Evolutionary conservation across 1,140 invertebrate species (phyloP).

Genomic region (Drosophila cardini): DNA sequence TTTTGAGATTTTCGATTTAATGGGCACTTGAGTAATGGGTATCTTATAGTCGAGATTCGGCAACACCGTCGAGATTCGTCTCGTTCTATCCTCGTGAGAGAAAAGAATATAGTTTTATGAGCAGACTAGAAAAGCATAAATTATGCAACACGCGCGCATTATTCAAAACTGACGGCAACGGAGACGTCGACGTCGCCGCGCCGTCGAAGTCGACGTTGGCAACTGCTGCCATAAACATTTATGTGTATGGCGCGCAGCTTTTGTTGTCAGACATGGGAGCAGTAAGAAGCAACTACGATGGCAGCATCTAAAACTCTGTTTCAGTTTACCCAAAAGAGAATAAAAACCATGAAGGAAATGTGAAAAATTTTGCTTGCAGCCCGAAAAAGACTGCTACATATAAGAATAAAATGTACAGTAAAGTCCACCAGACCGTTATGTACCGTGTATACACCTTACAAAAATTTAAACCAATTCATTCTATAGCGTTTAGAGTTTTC

Average conservation of each 20-base stretch:
- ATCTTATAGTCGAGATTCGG: no score
- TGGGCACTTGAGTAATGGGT: no score
- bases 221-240: constrained; percentile 76
- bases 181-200: constrained; percentile 45
- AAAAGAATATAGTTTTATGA: constrained; percentile 46
- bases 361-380: constrained; percentile 37
- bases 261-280: constrained; percentile 61
- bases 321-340: constrained; percentile 10
- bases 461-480: no score
- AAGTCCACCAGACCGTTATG: no score
- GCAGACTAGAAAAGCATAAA: constrained; percentile 65
- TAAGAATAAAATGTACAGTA: not conserved
- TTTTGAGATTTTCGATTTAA: no score
- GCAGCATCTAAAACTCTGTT: constrained; percentile 57
- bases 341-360: constrained; percentile 38
- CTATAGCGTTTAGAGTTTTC: no score
- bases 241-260: constrained; percentile 69
- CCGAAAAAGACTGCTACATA: constrained; percentile 53
- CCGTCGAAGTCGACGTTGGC: constrained; percentile 49
- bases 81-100: constrained; percentile 37
- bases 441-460: no score
- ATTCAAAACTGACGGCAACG: constrained; percentile 66
- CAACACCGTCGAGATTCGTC: not conserved
- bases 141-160: constrained; percentile 77
- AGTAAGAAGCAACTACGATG: not conserved